These are phyloP conservation scores for Chymomyza fuscimana DNA, from an alignment of 2,888 invertebrate species.

Conservation along the genomic window DNA sequence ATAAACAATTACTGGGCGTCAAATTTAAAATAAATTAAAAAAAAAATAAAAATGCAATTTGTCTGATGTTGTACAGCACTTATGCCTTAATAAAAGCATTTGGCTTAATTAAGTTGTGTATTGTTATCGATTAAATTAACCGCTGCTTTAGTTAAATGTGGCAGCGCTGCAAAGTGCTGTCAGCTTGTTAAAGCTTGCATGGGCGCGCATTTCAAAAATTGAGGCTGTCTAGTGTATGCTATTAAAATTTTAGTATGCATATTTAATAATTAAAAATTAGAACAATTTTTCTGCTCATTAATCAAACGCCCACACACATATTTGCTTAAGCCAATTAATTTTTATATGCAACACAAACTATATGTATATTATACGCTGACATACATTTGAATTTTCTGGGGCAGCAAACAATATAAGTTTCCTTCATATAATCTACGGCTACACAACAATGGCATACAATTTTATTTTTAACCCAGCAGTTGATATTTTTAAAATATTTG, in stretches of 20 bases:
- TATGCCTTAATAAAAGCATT: too few species aligned
- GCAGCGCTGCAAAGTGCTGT: neutral
- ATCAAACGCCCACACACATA: conserved; percentile 56
- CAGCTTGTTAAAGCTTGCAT: neutral
- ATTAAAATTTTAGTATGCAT: too few species aligned
- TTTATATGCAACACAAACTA: conserved; percentile 33
- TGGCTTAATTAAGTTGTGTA: neutral
- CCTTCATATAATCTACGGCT: neutral
- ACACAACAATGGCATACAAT: conserved; percentile 27
- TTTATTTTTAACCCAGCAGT: conserved; percentile 45
- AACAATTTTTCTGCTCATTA: conserved; percentile 33
- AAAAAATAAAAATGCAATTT: too few species aligned
- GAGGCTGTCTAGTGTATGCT: neutral
- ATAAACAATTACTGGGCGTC: neutral
- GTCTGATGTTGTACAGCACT: too few species aligned
- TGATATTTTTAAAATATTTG: neutral
- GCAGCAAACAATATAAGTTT: neutral
- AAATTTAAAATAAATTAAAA: too few species aligned
- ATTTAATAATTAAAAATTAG: neutral
- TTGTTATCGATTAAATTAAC: neutral
- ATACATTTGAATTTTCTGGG: conserved; percentile 49
- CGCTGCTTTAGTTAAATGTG: neutral
- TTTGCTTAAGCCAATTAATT: conserved; percentile 36
- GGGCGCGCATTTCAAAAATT: neutral
- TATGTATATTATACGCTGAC: conserved; percentile 42